phyloP scores from a whole-genome alignment of 92 coral and sea anemone genomes.

The Porites evermanni region DNA sequence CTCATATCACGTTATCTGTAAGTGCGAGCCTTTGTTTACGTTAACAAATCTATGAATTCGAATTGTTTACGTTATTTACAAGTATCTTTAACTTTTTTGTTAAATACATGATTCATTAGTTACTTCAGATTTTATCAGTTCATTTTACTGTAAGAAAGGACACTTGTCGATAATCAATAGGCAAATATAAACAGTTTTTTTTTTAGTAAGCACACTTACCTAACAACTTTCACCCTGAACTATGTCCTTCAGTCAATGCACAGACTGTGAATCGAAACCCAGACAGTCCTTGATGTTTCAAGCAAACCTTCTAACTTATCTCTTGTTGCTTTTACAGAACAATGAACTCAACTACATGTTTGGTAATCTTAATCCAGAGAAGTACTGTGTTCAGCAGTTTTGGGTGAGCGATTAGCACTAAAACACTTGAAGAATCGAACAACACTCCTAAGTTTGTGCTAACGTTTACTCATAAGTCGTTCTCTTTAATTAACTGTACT shows the following conservation, averaged over 20 bases:
- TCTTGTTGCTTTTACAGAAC: not conserved
- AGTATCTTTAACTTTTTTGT: not conserved
- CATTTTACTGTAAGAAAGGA: no score
- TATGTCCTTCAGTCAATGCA: not conserved
- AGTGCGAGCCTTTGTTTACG: constrained; percentile 6
- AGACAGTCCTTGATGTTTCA: not conserved
- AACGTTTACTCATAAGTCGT: not conserved
- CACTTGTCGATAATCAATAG: no score
- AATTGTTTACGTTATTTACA: not conserved
- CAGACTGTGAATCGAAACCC: not conserved
- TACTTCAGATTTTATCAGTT: not conserved
- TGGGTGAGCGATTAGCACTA: no score
- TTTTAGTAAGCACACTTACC: constrained; percentile 8
- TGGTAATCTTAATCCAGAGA: not conserved
- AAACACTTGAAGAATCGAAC: not conserved
- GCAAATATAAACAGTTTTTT: not conserved
- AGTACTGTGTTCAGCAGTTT: no score
- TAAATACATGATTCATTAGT: no score
- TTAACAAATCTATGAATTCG: not conserved
- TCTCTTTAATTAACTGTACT: constrained; percentile 3
- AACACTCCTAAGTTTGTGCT: not conserved
- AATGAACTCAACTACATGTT: not conserved
- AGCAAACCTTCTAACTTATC: not conserved
- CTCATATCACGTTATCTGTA: not conserved
- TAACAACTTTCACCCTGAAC: not conserved